Evolutionary conservation across 2,797 vertebrate genomes (phyloP).

Genomic region (Monodelphis domestica): DNA sequence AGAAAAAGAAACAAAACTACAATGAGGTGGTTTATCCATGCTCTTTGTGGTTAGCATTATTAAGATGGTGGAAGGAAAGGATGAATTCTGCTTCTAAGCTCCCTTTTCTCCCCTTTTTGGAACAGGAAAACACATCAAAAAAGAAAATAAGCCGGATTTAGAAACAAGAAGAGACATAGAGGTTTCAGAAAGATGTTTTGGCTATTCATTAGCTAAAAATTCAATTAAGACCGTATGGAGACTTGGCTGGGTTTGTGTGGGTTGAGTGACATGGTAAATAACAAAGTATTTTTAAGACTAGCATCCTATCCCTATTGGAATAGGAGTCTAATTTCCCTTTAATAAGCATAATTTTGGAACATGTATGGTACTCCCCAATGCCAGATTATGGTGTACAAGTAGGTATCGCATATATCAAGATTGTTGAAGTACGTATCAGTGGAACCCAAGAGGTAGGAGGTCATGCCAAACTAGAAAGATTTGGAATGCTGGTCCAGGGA

Average conservation of each 20-base stretch:
- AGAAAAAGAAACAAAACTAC: conserved; percentile 16
- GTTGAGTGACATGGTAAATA: background rate
- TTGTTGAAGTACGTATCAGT: background rate
- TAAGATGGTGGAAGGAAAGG: background rate
- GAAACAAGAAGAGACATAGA: background rate
- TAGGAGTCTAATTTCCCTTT: background rate
- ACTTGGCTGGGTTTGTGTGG: background rate
- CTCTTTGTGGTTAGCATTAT: background rate
- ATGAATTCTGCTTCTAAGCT: background rate
- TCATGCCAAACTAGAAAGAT: background rate
- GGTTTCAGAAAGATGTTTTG: background rate
- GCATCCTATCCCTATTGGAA: background rate
- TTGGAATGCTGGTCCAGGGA: too few species aligned
- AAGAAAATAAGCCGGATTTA: background rate
- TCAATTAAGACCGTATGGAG: background rate
- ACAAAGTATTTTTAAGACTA: background rate
- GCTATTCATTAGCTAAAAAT: background rate
- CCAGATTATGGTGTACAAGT: background rate
- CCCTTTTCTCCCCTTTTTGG: background rate
- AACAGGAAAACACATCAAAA: background rate
- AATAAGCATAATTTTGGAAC: background rate
- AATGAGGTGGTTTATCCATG: conserved; percentile 2
- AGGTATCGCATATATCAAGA: background rate
- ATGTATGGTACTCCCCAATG: background rate
- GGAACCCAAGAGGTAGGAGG: background rate